Evolutionary conservation across 2,113 vertebrate species (phyloP).

Genomic region (Corythornis madagascariensis): DNA sequence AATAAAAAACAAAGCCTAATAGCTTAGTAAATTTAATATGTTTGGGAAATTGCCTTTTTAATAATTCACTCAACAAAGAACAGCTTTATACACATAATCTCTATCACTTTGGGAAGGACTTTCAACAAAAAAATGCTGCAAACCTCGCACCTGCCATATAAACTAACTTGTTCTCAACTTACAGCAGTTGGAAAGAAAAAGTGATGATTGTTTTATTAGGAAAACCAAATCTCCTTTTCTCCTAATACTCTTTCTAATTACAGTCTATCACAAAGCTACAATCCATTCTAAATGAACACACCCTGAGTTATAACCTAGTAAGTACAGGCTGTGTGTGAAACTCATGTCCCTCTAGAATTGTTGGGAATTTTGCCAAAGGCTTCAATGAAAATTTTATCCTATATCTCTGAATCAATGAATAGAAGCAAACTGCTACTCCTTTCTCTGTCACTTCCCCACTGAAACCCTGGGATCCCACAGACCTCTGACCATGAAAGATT

Average conservation of each 20-base stretch:
- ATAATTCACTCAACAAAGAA: background rate
- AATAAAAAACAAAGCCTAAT: background rate
- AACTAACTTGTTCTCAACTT: background rate
- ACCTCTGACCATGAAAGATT: background rate
- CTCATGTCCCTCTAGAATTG: background rate
- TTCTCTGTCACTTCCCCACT: background rate
- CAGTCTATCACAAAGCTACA: background rate
- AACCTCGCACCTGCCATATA: background rate
- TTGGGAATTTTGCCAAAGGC: slow-evolving; percentile 47
- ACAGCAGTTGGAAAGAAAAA: background rate
- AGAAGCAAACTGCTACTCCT: slow-evolving; percentile 11
- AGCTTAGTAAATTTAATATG: background rate
- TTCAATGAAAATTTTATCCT: slow-evolving; percentile 42
- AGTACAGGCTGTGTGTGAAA: slow-evolving; percentile 36
- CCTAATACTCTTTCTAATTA: background rate
- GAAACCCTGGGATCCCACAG: slow-evolving; percentile 15
- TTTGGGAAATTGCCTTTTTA: background rate
- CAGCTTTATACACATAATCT: background rate
- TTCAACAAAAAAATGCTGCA: background rate
- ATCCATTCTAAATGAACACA: background rate
- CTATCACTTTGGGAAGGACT: background rate
- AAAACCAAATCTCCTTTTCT: background rate
- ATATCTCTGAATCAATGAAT: background rate
- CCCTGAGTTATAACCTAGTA: background rate
- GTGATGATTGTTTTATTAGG: background rate